These are phyloP conservation scores for Coregonus clupeaformis DNA, from an alignment of 2,113 vertebrate genomes.

Conservation along the genomic window DNA sequence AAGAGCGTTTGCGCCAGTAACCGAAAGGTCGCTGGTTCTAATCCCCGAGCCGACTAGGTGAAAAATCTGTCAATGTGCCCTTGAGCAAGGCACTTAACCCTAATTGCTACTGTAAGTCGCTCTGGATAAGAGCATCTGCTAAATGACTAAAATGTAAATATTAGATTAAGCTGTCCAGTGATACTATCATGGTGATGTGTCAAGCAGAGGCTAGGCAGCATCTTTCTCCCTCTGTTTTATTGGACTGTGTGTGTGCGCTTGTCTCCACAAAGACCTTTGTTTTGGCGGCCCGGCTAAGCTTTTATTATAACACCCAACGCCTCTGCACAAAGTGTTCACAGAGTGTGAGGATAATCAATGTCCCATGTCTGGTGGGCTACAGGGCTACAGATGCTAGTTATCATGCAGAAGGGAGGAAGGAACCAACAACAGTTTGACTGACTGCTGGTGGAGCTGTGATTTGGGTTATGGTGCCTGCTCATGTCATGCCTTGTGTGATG, in stretches of 20 bases:
- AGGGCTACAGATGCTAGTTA: conserved; percentile 31
- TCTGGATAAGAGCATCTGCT: too few species aligned
- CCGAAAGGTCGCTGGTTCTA: too few species aligned
- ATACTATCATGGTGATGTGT: not conserved
- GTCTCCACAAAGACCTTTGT: conserved; percentile 25
- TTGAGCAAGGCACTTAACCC: too few species aligned
- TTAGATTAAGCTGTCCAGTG: too few species aligned
- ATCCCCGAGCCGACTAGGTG: too few species aligned
- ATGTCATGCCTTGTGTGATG: not conserved
- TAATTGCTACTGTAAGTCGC: too few species aligned
- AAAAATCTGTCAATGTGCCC: too few species aligned
- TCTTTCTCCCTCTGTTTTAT: not conserved
- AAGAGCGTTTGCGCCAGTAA: too few species aligned
- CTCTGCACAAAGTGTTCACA: conserved; percentile 19
- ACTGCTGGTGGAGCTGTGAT: too few species aligned
- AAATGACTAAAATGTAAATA: too few species aligned
- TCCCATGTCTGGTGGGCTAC: conserved; percentile 13
- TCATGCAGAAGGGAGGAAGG: conserved; percentile 6
- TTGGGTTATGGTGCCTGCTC: not conserved
- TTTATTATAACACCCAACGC: conserved; percentile 35
- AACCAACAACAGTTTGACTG: conserved; percentile 29
- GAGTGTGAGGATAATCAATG: conserved; percentile 5
- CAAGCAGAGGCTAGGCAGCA: not conserved
- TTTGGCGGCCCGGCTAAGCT: conserved; percentile 25
- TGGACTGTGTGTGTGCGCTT: conserved; percentile 4